phyloP scores from a whole-genome alignment of 2,113 vertebrate genomes.

The Paracanthobrama guichenoti region DNA sequence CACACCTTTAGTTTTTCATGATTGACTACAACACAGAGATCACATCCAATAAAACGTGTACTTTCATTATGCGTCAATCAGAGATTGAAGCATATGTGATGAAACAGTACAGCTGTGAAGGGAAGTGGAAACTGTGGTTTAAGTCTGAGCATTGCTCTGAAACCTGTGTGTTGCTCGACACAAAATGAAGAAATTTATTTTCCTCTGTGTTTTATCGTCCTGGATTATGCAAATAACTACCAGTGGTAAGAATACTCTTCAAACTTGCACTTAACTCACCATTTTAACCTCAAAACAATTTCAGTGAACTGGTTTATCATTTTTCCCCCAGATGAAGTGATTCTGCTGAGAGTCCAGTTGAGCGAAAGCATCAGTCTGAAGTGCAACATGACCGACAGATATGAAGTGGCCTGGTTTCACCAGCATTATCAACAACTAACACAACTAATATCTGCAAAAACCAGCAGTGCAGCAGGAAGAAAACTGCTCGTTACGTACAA shows the following conservation, averaged over 20 bases:
- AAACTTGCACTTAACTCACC: not conserved
- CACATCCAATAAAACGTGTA: no score
- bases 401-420: not conserved
- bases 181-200: not conserved
- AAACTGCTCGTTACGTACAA: not conserved
- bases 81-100: not conserved
- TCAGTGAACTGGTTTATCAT: not conserved
- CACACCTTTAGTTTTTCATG: no score
- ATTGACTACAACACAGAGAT: no score
- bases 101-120: no score
- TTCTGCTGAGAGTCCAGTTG: not conserved
- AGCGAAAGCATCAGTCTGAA: not conserved
- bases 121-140: conserved; percentile 1
- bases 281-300: not conserved
- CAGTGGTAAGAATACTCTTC: not conserved
- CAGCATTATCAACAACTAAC: not conserved
- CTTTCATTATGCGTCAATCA: no score
- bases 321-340: not conserved
- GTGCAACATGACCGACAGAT: not conserved
- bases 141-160: not conserved
- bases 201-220: not conserved
- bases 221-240: not conserved
- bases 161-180: not conserved
- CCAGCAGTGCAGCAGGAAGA: not conserved
- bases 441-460: not conserved